Evolutionary conservation across 2,113 vertebrate genomes (phyloP).

Genomic region (Pardalotus punctatus): DNA sequence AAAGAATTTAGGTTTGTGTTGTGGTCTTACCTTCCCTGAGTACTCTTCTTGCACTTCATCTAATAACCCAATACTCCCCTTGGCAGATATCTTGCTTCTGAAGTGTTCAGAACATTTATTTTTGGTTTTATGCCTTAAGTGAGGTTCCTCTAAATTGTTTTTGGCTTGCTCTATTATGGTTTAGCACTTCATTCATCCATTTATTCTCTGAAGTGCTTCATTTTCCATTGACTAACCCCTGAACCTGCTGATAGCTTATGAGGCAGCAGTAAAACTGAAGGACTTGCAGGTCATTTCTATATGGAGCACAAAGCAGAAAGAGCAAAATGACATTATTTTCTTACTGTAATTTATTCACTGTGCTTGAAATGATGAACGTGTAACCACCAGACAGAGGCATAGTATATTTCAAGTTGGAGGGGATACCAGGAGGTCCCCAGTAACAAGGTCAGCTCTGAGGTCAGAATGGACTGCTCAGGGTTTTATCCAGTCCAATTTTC

Average conservation of each 20-base stretch:
- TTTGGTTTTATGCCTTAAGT: not conserved
- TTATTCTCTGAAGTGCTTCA: slow-evolving; percentile 3
- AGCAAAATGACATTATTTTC: not conserved
- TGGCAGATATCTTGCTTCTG: not conserved
- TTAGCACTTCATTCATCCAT: slow-evolving; percentile 20
- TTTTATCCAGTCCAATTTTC: not conserved
- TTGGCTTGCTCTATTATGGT: not conserved
- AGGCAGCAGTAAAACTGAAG: slow-evolving; percentile 33
- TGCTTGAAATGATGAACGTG: not conserved
- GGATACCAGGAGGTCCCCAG: not conserved
- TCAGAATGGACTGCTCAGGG: not conserved
- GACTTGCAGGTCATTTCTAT: slow-evolving; percentile 1
- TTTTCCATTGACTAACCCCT: slow-evolving; percentile 30
- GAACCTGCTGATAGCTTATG: not conserved
- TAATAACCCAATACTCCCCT: not conserved
- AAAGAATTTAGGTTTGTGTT: not conserved
- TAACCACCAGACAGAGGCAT: not conserved
- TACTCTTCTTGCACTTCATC: not conserved
- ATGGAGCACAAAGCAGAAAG: not conserved
- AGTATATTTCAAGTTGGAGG: not conserved
- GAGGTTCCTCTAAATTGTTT: slow-evolving; percentile 5
- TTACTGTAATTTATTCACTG: not conserved
- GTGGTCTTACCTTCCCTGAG: not conserved
- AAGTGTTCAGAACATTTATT: slow-evolving; percentile 2
- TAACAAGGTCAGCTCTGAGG: not conserved